Percentiles rank a stretch among this genome's conserved stretches.
Conservation (phyloP, 2,797 vertebrate genomes). For the Bradypus variegatus region DNA sequence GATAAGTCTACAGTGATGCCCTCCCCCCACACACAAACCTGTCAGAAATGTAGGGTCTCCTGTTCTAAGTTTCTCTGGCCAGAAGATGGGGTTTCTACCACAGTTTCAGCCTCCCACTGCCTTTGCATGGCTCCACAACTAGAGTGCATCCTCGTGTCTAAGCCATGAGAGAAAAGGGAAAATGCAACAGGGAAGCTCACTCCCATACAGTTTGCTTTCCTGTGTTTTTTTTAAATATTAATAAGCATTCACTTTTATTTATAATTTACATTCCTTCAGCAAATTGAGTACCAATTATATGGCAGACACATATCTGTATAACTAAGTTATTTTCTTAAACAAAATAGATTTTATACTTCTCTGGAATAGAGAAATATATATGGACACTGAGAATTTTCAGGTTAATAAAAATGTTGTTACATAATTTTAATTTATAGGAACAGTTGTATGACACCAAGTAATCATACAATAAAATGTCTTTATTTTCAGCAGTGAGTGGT, state of each 20-base stretch:
- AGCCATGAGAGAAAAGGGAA: neutral
- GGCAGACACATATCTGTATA: neutral
- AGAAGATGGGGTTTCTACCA: neutral
- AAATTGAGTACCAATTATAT: neutral
- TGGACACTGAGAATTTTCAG: too few species aligned
- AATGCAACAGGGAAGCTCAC: neutral
- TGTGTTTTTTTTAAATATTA: neutral
- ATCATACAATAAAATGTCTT: too few species aligned
- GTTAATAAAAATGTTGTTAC: conserved; percentile 68
- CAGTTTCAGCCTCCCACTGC: neutral
- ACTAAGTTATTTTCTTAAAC: neutral
- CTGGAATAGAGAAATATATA: neutral
- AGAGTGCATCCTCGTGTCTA: neutral
- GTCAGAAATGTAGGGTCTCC: neutral
- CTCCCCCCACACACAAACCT: too few species aligned
- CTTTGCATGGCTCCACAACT: neutral
- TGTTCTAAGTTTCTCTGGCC: neutral
- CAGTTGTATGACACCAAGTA: conserved; percentile 26
- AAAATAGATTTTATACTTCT: neutral
- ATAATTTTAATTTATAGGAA: too few species aligned
- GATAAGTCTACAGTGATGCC: neutral
- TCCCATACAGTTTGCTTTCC: neutral
- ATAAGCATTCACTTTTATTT: too few species aligned
- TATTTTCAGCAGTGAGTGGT: too few species aligned
- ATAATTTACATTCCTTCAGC: too few species aligned